phyloP scores from a whole-genome alignment of 1,140 invertebrate species.

The Drosophila willistoni region DNA sequence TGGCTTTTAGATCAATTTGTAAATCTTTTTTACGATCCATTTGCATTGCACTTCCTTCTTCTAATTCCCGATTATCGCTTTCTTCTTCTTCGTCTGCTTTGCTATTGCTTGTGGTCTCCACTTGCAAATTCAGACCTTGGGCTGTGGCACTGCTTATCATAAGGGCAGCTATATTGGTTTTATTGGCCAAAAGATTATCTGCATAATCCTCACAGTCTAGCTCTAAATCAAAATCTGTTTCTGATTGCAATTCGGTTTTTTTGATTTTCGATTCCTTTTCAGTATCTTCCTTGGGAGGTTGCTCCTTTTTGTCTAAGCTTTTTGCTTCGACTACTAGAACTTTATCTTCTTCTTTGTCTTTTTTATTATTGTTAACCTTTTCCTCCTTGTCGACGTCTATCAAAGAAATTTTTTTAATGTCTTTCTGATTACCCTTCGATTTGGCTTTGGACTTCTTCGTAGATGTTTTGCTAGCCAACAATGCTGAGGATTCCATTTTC shows the following conservation, averaged over 20 bases:
- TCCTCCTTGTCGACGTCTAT: slow-evolving; percentile 8
- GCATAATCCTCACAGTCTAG: slow-evolving; percentile 54
- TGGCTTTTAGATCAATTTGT: not conserved
- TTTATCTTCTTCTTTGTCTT: not conserved
- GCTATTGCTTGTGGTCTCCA: slow-evolving; percentile 31
- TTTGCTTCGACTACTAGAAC: not conserved
- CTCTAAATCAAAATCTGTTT: slow-evolving; percentile 19
- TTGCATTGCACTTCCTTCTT: slow-evolving; percentile 21
- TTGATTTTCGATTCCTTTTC: not conserved
- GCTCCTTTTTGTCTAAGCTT: not conserved
- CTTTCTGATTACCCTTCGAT: slow-evolving; percentile 31
- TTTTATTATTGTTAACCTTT: not conserved
- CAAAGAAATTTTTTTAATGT: slow-evolving; percentile 22
- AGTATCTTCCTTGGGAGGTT: not conserved
- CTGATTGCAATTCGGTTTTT: not conserved
- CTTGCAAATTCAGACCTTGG: slow-evolving; percentile 58
- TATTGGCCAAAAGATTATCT: slow-evolving; percentile 57
- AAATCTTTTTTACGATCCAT: not conserved
- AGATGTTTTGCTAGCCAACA: not conserved
- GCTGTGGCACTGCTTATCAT: slow-evolving; percentile 69
- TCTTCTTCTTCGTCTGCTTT: not conserved
- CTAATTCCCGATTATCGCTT: not conserved
- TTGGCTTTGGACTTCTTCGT: slow-evolving; percentile 21
- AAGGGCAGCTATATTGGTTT: slow-evolving; percentile 46
- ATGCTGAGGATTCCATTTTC: not conserved